Percentiles rank a stretch among this genome's conserved stretches.
Evolutionary conservation across 2,888 invertebrate genomes (phyloP).

Genomic region (Ceriagrion tenellum): DNA sequence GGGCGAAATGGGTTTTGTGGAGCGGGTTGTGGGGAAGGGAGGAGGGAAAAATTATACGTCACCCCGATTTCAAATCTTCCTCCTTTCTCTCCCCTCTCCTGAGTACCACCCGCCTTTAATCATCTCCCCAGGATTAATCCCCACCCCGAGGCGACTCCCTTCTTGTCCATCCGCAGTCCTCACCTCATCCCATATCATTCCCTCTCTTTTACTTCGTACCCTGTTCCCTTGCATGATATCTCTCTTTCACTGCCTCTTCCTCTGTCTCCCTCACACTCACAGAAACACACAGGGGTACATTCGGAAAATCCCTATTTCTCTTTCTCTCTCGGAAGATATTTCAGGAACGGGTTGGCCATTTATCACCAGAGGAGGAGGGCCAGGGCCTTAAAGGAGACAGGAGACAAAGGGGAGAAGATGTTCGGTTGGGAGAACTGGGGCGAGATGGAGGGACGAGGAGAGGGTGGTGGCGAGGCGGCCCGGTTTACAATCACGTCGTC

Average conservation of each 20-base stretch:
- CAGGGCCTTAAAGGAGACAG: background rate
- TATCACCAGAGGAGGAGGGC: conserved; percentile 43
- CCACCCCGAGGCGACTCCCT: background rate
- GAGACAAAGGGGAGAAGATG: conserved; percentile 30
- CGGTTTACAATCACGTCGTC: conserved; percentile 1
- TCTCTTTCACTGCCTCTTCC: background rate
- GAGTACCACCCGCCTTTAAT: conserved; percentile 15
- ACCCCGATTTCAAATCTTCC: conserved; percentile 48
- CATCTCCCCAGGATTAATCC: conserved; percentile 37
- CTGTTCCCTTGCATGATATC: background rate
- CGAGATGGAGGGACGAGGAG: background rate
- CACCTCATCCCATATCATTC: background rate
- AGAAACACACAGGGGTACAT: background rate
- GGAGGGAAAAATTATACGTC: background rate
- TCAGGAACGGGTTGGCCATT: conserved; percentile 50
- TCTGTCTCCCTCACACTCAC: background rate
- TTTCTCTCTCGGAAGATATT: conserved; percentile 37
- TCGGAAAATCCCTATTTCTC: background rate
- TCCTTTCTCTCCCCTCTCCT: background rate
- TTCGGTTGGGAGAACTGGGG: background rate
- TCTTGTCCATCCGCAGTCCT: background rate
- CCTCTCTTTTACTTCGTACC: background rate
- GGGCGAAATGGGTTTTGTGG: background rate
- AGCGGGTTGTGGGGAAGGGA: background rate
- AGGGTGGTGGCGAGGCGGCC: background rate